These are phyloP conservation scores for Drosophila simulans DNA, from an alignment of 1,140 invertebrate species.

Conservation along the genomic window DNA sequence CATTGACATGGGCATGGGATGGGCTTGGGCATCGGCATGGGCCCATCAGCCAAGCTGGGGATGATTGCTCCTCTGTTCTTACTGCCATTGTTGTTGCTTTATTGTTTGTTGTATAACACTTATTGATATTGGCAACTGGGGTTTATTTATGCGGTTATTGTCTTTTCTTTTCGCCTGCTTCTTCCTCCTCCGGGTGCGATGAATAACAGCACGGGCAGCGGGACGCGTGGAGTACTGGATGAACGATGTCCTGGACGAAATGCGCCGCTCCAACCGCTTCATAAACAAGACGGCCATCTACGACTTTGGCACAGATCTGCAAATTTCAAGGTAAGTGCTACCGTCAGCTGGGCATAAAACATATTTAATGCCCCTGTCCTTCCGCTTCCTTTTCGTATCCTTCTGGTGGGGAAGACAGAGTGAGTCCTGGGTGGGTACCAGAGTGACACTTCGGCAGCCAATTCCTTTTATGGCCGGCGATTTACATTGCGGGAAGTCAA, in stretches of 20 bases:
- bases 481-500: conserved; percentile 65
- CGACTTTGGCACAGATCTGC: conserved; percentile 91
- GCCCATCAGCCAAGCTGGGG: conserved; percentile 50
- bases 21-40: conserved; percentile 1
- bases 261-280: conserved; percentile 92
- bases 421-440: neutral
- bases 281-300: conserved; percentile 95
- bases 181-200: conserved; percentile 1
- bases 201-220: conserved; percentile 85
- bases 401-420: neutral
- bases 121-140: conserved; percentile 82
- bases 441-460: conserved; percentile 55
- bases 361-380: conserved; percentile 42
- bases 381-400: conserved; percentile 11
- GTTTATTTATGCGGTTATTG: conserved; percentile 82
- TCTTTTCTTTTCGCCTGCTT: conserved; percentile 32
- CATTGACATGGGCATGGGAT: neutral
- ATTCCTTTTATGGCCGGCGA: conserved; percentile 72
- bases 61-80: conserved; percentile 66
- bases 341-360: conserved; percentile 64
- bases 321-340: conserved; percentile 84
- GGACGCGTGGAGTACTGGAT: conserved; percentile 96
- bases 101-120: conserved; percentile 79
- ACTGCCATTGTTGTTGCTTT: conserved; percentile 57
- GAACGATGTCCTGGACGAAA: conserved; percentile 92